Evolutionary conservation across 1,140 invertebrate genomes (phyloP), one percentile per base, ranked within the genome.

Genomic region (Drosophila micromelanica): DNA sequence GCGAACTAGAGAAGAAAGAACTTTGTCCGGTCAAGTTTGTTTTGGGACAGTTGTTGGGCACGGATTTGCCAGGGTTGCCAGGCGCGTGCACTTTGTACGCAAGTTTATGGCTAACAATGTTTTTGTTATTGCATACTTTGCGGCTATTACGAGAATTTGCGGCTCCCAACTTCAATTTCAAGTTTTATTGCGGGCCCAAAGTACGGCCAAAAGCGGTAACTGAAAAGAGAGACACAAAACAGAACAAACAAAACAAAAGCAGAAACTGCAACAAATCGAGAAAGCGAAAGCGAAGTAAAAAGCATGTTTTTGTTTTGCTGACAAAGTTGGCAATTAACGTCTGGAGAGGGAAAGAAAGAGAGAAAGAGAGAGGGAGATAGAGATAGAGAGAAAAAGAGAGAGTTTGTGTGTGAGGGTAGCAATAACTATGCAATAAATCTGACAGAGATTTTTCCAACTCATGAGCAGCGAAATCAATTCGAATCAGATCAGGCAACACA

Each of bases 61-160:
- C 51, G 48, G 65, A 52, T 69, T 69, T 69, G 62, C 60, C 30
- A 64, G 68, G 30, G 65, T 61, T 61, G 57, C 57, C 67, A 57
- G 61, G 43, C 43, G 68, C 61, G 68, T 71, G 49, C 64, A 56
- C 51, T 63, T 71, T 73, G 70, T 54, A 55, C 54, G 35, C 60
- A 71, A 73, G 54, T 46, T 59, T 43, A 59, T 67, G 63, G 52
- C 38, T 30, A 60, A 48, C 54, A 68, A 52, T 48, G 65, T 56
- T 52, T 42, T 48, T 27, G 55, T 76, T 76, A 61, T 79, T 73
- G 76, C 80, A 84, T 77, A 80, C 80, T 84, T 80, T 84, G 80
- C 76, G 80, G 76, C 80, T 73, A 80, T 77, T 82, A 72, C 62
- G 69, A 59, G 54, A 52, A 82, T 79, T 70, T 76, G 57, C 70